Evolutionary conservation across 2,797 vertebrate genomes (phyloP), one percentile per base, ranked within the genome.

Genomic region (Hapalemur alaotrensis): DNA sequence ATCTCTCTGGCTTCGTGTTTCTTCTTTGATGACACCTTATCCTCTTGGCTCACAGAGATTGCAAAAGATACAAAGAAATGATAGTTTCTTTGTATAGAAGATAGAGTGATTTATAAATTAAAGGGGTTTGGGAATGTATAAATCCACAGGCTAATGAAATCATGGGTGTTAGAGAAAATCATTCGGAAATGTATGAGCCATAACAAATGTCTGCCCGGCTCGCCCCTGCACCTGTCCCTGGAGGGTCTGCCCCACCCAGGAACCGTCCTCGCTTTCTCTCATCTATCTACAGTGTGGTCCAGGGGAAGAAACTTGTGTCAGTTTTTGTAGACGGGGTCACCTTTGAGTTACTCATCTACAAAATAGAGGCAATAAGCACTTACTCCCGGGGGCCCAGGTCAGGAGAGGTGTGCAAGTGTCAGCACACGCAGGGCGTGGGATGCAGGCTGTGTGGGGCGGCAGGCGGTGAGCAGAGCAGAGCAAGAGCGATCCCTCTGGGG

Each of bases 21-120:
- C 22, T 97, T 78, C 91, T 41, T 78, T 61, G 70, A 76, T 4
- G 0, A 38, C n/a, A 61, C 0, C 0, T 57, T 30, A 59, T 52
- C 52, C 69, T 96, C 91, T 75, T 70, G 67, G 3, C 61, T 95
- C 72, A 18, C 80, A 91, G 50, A 95, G 52, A 65, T 79, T 35
- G 6, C 5, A 82, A 78, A 85, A 70, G 23, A 15, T 50, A 89
- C 32, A 61, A 73, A 38, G 91, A 22, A 72, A 73, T 73, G 18
- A 85, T 67, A 22, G 7, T 23, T 73, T 25, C 22, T 46, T 46
- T 46, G 43, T 46, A 46, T 11, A 46, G 43, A 46, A 46, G 43
- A 46, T 38, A 35, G 75, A 65, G n/a, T 65, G 54, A 63, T 79
- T 79, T 65, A 4, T 25, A 59, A 79, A 41, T 65, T 32, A 65